phyloP scores from a whole-genome alignment of 1,140 invertebrate genomes.

The Caerostris darwini region DNA sequence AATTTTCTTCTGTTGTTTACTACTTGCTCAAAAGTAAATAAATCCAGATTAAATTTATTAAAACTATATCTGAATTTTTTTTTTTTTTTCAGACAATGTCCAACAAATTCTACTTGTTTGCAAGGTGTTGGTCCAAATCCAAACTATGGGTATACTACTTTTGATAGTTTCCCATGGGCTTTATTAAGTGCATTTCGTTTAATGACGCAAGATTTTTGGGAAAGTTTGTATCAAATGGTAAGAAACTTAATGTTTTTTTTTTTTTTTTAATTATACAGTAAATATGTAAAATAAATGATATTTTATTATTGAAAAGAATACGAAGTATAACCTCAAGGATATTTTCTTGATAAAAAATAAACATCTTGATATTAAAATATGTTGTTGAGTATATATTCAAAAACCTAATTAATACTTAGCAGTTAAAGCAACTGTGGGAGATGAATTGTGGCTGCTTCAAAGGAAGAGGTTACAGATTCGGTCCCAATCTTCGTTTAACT shows the following conservation, averaged over 20 bases:
- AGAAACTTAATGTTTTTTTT: neutral
- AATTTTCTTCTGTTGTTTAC: too few species aligned
- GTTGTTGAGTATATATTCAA: too few species aligned
- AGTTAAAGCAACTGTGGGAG: too few species aligned
- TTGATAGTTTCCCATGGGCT: slow-evolving; percentile 98
- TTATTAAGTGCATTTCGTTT: slow-evolving; percentile 97
- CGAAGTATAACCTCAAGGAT: neutral
- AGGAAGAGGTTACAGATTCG: too few species aligned
- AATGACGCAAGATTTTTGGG: slow-evolving; percentile 99
- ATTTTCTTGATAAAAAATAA: too few species aligned
- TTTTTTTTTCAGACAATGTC: slow-evolving; percentile 79
- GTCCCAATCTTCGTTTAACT: too few species aligned
- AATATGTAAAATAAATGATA: neutral
- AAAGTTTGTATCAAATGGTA: slow-evolving; percentile 96
- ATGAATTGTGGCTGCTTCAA: too few species aligned
- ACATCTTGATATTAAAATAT: too few species aligned
- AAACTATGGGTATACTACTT: slow-evolving; percentile 98
- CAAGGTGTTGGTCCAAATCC: slow-evolving; percentile 97
- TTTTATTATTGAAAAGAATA: neutral
- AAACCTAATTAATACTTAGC: too few species aligned
- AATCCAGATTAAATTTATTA: too few species aligned
- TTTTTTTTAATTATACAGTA: neutral
- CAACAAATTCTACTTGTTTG: slow-evolving; percentile 92
- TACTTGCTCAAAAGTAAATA: too few species aligned
- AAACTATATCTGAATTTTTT: too few species aligned